phyloP scores from a whole-genome alignment of 2,888 invertebrate species.

The Plagodis dolabraria region DNA sequence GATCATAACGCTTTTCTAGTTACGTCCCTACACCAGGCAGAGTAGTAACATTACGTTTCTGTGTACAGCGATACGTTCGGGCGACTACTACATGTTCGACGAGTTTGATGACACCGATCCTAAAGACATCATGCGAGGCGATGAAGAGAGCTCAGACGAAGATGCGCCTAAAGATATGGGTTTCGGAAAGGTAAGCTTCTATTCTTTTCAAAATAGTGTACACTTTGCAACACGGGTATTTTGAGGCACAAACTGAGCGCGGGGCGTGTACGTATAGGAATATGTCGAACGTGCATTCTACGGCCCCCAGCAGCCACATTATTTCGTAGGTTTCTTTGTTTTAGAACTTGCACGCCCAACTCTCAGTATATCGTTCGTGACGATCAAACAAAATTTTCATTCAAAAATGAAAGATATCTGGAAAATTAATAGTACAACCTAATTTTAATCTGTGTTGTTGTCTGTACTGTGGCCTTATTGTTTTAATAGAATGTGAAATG shows the following conservation, averaged over 20 bases:
- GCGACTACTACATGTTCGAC: slow-evolving; percentile 99
- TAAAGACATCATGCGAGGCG: slow-evolving; percentile 79
- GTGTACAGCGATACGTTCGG: slow-evolving; percentile 95
- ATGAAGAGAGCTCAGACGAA: slow-evolving; percentile 85
- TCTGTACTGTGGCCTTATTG: slow-evolving; percentile 18
- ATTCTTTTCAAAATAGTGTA: slow-evolving; percentile 13
- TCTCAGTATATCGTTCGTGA: too few relatives aligned
- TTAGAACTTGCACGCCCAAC: too few relatives aligned
- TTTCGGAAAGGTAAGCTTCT: slow-evolving; percentile 74
- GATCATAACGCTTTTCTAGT: slow-evolving; percentile 30
- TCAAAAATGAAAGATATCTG: too few relatives aligned
- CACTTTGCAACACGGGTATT: slow-evolving; percentile 27
- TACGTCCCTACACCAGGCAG: slow-evolving; percentile 24
- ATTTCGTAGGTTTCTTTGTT: too few relatives aligned
- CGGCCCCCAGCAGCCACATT: too few relatives aligned
- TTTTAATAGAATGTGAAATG: too few relatives aligned
- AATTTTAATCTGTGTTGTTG: slow-evolving; percentile 25
- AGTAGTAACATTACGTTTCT: slow-evolving; percentile 27
- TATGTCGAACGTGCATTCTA: too few relatives aligned
- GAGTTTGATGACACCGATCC: slow-evolving; percentile 94
- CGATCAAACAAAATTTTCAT: too few relatives aligned
- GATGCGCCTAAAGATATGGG: slow-evolving; percentile 82
- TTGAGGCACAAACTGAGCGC: neutral
- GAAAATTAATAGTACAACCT: too few relatives aligned
- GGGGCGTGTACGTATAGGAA: too few relatives aligned